Evolutionary conservation across 1,140 invertebrate species (phyloP).

Genomic region (Zaprionus ornatus): DNA sequence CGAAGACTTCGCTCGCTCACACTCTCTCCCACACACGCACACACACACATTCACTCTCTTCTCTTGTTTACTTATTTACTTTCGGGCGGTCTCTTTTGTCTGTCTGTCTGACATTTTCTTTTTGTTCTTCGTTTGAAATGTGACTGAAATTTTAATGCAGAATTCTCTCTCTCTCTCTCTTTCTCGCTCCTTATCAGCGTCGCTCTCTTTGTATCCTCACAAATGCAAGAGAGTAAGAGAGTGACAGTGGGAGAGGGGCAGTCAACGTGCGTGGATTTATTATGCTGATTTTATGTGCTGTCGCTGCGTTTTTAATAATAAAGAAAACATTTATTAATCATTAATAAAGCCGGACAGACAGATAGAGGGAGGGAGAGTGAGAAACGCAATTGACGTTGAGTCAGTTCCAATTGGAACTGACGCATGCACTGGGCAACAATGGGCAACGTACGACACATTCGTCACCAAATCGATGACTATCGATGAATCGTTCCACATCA

Average conservation of each 20-base stretch:
- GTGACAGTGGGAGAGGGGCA: neutral
- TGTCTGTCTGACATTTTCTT: slow-evolving; percentile 41
- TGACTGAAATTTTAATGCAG: slow-evolving; percentile 78
- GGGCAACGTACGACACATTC: slow-evolving; percentile 28
- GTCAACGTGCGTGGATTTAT: slow-evolving; percentile 64
- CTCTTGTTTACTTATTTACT: slow-evolving; percentile 75
- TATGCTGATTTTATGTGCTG: slow-evolving; percentile 70
- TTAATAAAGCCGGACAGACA: slow-evolving; percentile 46
- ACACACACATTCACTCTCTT: neutral
- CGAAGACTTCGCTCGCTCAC: slow-evolving; percentile 33
- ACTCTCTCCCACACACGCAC: slow-evolving; percentile 1
- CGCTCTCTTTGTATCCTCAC: slow-evolving; percentile 31
- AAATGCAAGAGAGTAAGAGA: neutral
- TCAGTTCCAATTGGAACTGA: slow-evolving; percentile 28
- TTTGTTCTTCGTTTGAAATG: slow-evolving; percentile 70
- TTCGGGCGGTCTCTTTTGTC: slow-evolving; percentile 51
- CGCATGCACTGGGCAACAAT: slow-evolving; percentile 27
- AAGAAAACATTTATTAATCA: slow-evolving; percentile 63
- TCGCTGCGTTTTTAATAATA: slow-evolving; percentile 67
- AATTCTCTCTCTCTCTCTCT: slow-evolving; percentile 32
- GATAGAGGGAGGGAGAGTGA: neutral
- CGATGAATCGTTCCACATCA: slow-evolving; percentile 51
- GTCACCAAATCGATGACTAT: slow-evolving; percentile 35
- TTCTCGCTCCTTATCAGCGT: slow-evolving; percentile 27
- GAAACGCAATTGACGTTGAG: slow-evolving; percentile 30